phyloP scores from a whole-genome alignment of 2,113 vertebrate genomes.

The Pomatorhinus ruficollis region DNA sequence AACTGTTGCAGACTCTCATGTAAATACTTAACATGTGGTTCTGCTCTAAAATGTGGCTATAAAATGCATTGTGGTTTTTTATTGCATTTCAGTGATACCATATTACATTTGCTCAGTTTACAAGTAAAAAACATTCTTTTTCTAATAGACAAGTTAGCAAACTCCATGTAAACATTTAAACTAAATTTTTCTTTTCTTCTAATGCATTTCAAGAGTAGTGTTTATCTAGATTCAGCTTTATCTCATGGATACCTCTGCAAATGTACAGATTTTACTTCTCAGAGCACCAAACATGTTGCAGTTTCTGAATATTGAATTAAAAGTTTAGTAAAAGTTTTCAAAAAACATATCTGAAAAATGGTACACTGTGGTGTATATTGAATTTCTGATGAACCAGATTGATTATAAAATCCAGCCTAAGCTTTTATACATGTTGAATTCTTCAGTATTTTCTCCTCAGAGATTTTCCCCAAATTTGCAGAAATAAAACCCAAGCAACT shows the following conservation, averaged over 20 bases:
- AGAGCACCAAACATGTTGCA: neutral
- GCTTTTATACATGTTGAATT: neutral
- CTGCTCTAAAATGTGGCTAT: slow-evolving; percentile 10
- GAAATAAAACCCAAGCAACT: neutral
- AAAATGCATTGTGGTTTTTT: slow-evolving; percentile 27
- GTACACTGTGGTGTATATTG: accelerated
- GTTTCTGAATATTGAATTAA: neutral
- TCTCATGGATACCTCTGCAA: neutral
- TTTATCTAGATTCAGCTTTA: neutral
- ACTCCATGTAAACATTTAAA: neutral
- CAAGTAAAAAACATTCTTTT: neutral
- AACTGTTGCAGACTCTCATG: slow-evolving; percentile 27
- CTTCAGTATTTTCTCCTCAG: neutral
- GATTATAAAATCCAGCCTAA: neutral
- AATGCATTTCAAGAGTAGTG: neutral
- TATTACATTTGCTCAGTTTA: neutral
- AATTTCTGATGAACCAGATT: neutral
- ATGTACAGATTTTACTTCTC: neutral
- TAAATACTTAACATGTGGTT: slow-evolving; percentile 29
- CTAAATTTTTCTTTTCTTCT: neutral
- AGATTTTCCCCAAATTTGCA: neutral
- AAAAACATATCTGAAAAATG: neutral
- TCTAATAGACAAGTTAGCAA: neutral
- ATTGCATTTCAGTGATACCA: neutral
- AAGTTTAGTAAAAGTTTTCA: neutral